These are phyloP conservation scores for Emys orbicularis DNA, from an alignment of 2,797 vertebrate genomes.

Conservation along the genomic window DNA sequence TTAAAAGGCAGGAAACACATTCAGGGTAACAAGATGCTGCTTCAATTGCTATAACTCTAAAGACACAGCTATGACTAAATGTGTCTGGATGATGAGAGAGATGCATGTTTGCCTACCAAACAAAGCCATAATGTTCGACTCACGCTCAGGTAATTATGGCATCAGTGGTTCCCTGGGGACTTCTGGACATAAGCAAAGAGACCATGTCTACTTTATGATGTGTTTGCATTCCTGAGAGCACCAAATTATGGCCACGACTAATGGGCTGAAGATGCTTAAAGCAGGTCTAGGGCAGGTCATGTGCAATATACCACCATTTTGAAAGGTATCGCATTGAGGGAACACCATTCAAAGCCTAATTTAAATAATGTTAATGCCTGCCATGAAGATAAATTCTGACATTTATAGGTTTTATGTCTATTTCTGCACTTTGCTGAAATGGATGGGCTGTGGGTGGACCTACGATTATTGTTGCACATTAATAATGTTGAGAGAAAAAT, in stretches of 20 bases:
- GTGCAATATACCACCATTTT: constrained; percentile 69
- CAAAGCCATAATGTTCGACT: constrained; percentile 22
- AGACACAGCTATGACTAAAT: constrained; percentile 10
- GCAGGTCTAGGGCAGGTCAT: constrained; percentile 52
- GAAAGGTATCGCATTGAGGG: constrained; percentile 73
- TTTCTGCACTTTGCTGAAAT: constrained; percentile 75
- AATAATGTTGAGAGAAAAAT: constrained; percentile 70
- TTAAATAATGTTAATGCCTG: constrained; percentile 78
- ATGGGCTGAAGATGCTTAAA: constrained; percentile 73
- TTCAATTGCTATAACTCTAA: not conserved
- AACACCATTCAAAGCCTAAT: constrained; percentile 75
- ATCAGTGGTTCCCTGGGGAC: constrained; percentile 51
- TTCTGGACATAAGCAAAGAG: constrained; percentile 57
- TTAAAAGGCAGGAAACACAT: not conserved
- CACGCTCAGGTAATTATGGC: constrained; percentile 57
- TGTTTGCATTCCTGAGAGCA: constrained; percentile 65
- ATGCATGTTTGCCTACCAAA: not conserved
- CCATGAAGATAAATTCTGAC: constrained; percentile 72
- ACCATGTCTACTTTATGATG: constrained; percentile 19
- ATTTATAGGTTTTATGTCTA: constrained; percentile 78
- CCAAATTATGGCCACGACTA: constrained; percentile 70
- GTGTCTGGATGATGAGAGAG: not conserved
- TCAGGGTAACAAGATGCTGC: not conserved
- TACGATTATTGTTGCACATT: constrained; percentile 69
- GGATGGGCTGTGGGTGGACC: constrained; percentile 71